Evolutionary conservation across 2,888 invertebrate genomes (phyloP).

Genomic region (Venusia cambrica): DNA sequence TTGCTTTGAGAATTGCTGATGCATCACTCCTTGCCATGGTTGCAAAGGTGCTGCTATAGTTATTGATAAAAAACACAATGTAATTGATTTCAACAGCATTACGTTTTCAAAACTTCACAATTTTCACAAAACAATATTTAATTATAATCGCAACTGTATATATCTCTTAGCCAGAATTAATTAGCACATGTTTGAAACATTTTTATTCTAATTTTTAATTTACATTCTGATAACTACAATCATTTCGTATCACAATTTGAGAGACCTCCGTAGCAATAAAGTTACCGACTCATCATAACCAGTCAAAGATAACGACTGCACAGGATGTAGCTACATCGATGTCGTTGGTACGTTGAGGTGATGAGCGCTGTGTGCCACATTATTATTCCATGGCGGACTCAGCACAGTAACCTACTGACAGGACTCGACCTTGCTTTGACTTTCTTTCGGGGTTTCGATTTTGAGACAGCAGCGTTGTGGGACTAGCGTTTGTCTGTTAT

Average conservation of each 20-base stretch:
- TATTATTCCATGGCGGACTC: conserved; percentile 54
- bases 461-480: conserved; percentile 11
- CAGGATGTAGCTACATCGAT: conserved; percentile 27
- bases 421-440: conserved; percentile 58
- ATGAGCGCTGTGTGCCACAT: conserved; percentile 38
- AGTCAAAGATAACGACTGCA: conserved; percentile 5
- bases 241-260: too few species aligned
- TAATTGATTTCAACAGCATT: too few species aligned
- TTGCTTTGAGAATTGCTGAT: conserved; percentile 24
- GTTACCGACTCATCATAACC: conserved; percentile 6
- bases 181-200: too few species aligned
- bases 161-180: too few species aligned
- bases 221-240: conserved; percentile 3
- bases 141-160: too few species aligned
- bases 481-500: background rate
- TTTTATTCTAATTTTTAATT: conserved; percentile 3
- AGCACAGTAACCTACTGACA: conserved; percentile 58
- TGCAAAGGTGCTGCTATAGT: conserved; percentile 46
- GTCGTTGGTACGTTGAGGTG: conserved; percentile 32
- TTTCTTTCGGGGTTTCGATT: conserved; percentile 28
- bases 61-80: conserved; percentile 36
- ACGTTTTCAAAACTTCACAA: too few species aligned
- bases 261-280: conserved; percentile 9
- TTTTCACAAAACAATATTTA: too few species aligned
- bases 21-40: conserved; percentile 30